Evolutionary conservation across 2,113 vertebrate genomes (phyloP).

Genomic region (Steatornis caripensis): DNA sequence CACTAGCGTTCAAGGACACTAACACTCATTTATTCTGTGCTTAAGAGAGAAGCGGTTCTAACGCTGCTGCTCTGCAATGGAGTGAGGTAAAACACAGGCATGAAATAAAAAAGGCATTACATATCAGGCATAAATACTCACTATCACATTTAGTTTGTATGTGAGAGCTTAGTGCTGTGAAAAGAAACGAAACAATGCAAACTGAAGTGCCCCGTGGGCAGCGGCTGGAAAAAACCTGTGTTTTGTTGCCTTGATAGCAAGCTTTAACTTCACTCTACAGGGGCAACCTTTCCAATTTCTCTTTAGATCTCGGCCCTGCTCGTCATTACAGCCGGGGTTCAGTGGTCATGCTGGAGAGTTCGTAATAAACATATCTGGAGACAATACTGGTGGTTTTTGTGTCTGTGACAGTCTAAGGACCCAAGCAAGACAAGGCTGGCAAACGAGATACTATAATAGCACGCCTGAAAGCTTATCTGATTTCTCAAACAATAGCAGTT

Average conservation of each 20-base stretch:
- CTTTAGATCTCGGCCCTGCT: background rate
- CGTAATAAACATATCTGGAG: rapidly evolving
- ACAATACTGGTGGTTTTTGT: background rate
- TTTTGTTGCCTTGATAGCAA: background rate
- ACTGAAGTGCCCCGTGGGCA: background rate
- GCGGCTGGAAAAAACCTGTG: background rate
- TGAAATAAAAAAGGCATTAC: background rate
- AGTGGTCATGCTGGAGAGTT: background rate
- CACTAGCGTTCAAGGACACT: background rate
- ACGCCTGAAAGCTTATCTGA: rapidly evolving
- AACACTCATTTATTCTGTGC: background rate
- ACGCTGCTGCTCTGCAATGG: background rate
- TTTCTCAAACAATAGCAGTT: background rate
- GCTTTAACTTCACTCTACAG: background rate
- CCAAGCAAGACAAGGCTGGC: background rate
- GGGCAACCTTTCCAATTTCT: background rate
- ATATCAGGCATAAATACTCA: background rate
- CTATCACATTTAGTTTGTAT: background rate
- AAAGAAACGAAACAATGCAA: background rate
- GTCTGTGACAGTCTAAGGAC: background rate
- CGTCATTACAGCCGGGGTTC: rapidly evolving
- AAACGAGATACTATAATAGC: background rate
- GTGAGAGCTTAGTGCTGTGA: background rate
- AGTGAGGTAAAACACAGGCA: background rate
- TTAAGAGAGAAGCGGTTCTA: background rate